Conservation (phyloP, 1,140 invertebrate species). For the Neotoxoptera formosana region DNA sequence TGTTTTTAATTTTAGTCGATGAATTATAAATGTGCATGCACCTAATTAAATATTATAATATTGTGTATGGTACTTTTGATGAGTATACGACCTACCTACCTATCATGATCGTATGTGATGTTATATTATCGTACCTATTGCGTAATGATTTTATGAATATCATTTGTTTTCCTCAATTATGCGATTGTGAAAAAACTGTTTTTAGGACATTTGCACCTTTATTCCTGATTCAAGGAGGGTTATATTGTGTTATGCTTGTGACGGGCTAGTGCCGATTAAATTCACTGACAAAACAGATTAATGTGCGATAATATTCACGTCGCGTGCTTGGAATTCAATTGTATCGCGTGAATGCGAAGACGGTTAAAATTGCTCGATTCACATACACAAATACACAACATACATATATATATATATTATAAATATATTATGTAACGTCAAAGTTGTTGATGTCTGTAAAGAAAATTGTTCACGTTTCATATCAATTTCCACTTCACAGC, state of each 20-base stretch:
- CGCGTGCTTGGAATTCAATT: conserved; percentile 7
- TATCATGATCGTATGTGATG: not conserved
- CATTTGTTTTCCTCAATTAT: not conserved
- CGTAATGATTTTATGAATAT: too few species aligned
- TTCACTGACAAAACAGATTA: not conserved
- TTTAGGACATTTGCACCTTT: not conserved
- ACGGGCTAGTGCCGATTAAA: not conserved
- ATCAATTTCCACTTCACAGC: not conserved
- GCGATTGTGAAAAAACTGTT: not conserved
- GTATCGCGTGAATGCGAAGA: not conserved
- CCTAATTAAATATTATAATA: not conserved
- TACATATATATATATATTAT: not conserved
- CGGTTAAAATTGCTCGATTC: not conserved
- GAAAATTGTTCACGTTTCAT: conserved; percentile 10
- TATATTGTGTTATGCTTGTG: not conserved
- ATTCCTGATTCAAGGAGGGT: not conserved
- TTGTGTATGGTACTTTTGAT: not conserved
- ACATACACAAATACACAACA: not conserved
- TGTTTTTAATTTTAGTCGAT: not conserved
- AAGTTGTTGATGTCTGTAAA: not conserved
- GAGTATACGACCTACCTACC: too few species aligned
- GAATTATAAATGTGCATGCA: not conserved
- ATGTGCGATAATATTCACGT: not conserved
- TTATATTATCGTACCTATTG: not conserved
- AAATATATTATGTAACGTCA: not conserved